Conservation (phyloP, 92 coral and sea anemone species). For the Galaxea fascicularis region DNA sequence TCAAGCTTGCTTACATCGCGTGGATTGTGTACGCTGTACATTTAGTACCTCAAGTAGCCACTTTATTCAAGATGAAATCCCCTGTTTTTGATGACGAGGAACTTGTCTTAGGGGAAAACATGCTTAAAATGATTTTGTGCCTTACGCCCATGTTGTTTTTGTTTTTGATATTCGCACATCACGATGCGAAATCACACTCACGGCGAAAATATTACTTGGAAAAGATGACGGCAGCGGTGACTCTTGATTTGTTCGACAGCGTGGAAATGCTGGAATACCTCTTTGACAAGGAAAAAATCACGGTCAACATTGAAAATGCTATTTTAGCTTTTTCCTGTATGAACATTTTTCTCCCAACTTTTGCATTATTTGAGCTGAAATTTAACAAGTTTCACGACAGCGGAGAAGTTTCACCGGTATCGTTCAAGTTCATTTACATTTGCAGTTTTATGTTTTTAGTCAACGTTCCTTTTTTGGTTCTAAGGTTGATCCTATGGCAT, state of each 20-base stretch:
- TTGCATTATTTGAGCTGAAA: constrained; percentile 87
- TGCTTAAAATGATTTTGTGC: constrained; percentile 81
- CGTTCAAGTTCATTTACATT: constrained; percentile 85
- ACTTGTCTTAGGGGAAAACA: constrained; percentile 73
- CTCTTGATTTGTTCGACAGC: constrained; percentile 92
- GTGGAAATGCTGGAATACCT: constrained; percentile 93
- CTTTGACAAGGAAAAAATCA: constrained; percentile 64
- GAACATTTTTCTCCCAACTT: constrained; percentile 86
- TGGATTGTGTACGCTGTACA: constrained; percentile 90
- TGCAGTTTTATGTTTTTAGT: constrained; percentile 83
- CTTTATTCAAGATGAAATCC: constrained; percentile 71
- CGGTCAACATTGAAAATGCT: constrained; percentile 51
- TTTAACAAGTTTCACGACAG: constrained; percentile 85
- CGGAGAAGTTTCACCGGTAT: constrained; percentile 83
- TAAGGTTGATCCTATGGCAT: constrained; percentile 86
- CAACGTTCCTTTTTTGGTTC: constrained; percentile 83
- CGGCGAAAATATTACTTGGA: constrained; percentile 86
- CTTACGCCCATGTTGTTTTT: constrained; percentile 74
- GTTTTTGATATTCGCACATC: constrained; percentile 85
- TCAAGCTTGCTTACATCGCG: constrained; percentile 83
- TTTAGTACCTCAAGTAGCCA: constrained; percentile 83
- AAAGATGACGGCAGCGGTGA: constrained; percentile 78
- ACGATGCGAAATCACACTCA: constrained; percentile 78
- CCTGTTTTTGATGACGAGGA: constrained; percentile 62
- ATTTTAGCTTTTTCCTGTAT: constrained; percentile 80